Evolutionary conservation across 2,888 invertebrate genomes (phyloP).

Genomic region (Drosophila incognita): DNA sequence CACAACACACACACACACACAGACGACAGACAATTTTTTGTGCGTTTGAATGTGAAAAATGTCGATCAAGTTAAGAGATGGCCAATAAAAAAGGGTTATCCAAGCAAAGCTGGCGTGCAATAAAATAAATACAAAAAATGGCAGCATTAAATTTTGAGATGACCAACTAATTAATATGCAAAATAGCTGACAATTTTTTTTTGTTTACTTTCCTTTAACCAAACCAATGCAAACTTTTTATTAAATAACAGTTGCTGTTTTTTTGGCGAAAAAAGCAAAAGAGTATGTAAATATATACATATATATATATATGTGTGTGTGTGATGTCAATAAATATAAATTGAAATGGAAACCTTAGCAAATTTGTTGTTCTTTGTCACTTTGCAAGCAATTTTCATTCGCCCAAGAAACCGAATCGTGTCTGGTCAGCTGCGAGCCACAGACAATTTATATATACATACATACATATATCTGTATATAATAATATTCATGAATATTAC

Average conservation of each 20-base stretch:
- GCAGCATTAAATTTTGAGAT: slow-evolving; percentile 23
- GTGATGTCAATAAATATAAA: slow-evolving; percentile 38
- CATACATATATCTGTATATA: slow-evolving; percentile 1
- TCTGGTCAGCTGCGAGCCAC: slow-evolving; percentile 50
- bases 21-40: slow-evolving; percentile 55
- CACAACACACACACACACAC: neutral
- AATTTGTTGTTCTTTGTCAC: slow-evolving; percentile 40
- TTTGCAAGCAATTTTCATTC: slow-evolving; percentile 46
- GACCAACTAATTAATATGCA: slow-evolving; percentile 67
- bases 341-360: slow-evolving; percentile 7
- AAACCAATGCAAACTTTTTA: slow-evolving; percentile 35
- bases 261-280: slow-evolving; percentile 12
- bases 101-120: slow-evolving; percentile 9
- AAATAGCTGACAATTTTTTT: slow-evolving; percentile 37
- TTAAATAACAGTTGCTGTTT: slow-evolving; percentile 50
- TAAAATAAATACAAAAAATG: slow-evolving; percentile 14
- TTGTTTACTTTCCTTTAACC: slow-evolving; percentile 14
- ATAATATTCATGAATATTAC: slow-evolving; percentile 2
- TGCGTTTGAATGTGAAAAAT: slow-evolving; percentile 33
- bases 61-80: slow-evolving; percentile 63
- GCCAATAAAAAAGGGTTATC: slow-evolving; percentile 53
- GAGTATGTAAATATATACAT: neutral
- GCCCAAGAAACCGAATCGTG: slow-evolving; percentile 28
- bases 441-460: neutral
- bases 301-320: neutral